Base-by-base conservation (phyloP, 2,888 invertebrate species). In the Gerris lacustris region DNA sequence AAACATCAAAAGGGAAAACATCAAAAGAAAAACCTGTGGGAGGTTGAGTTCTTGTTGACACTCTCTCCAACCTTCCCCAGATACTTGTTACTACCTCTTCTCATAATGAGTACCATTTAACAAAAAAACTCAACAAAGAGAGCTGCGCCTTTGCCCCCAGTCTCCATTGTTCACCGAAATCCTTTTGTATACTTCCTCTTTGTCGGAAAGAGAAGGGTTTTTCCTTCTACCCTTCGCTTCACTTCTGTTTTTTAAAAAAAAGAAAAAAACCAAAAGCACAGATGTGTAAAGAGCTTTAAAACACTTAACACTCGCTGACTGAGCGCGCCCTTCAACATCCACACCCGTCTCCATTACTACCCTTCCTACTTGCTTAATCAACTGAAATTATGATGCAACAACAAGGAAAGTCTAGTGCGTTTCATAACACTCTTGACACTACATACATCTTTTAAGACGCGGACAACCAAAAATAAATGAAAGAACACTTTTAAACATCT, bases 241-340 rank as follows among this genome's bases (percentile, higher is more conserved):
- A 11, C 15, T 55, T 55, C 15, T 55, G 9, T 55, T 2, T 31
- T 31, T 31, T 31, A 31, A 31, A 31, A 31, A 31, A 31, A 31
- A 31, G 4, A 31, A 31, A 31, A 31, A 31, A 31, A 31, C 31
- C 31, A 31, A 31, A 31, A 31, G 31, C 31, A 31, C 55, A 55
- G 55, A 55, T 55, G 55, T 55, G 55, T 55, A 55, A 55, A 55
- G 55, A 55, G 55, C 15, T 55, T 55, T 55, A 55, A 55, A 55
- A 55, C 55, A 55, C 55, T 55, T 55, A 55, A 55, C 55, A 55
- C 55, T 31, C 31, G 31, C 55, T 9, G 15, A 55, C 55, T 55
- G 11, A 55, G 15, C 11, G 9, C 15, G 55, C 55, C 55, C 15
- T 15, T 5, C 55, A 55, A 55, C 55, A 15, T 15, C 11, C 15